phyloP scores from a whole-genome alignment of 1,140 invertebrate species.

The Anastatus disparis region DNA sequence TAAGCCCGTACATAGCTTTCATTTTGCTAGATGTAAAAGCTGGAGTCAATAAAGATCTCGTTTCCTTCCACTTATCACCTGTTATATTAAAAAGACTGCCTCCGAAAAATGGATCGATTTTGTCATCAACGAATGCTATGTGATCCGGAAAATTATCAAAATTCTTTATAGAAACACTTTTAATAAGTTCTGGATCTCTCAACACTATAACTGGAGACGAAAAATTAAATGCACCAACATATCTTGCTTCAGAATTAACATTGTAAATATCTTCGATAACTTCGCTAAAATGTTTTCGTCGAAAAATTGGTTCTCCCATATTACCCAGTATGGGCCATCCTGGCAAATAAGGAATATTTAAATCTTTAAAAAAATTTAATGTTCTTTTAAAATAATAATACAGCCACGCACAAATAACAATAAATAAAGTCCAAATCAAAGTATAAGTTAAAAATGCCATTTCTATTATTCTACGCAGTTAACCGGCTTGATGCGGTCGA shows the following conservation, averaged over 20 bases:
- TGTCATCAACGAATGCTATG: slow-evolving; percentile 55
- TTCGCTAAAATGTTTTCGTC: neutral
- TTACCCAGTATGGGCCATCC: too few species aligned
- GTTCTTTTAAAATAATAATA: neutral
- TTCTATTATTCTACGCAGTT: too few species aligned
- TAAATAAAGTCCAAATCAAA: neutral
- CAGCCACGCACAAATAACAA: neutral
- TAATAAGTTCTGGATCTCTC: slow-evolving; percentile 72
- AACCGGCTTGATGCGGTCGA: too few species aligned
- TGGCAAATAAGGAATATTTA: neutral
- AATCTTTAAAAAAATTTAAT: neutral
- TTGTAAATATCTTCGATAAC: neutral
- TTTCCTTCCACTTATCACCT: slow-evolving; percentile 62
- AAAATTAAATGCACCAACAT: slow-evolving; percentile 69
- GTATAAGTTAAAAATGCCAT: too few species aligned
- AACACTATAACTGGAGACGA: slow-evolving; percentile 67
- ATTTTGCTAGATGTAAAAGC: slow-evolving; percentile 61
- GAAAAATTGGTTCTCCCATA: neutral
- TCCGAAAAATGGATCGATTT: slow-evolving; percentile 66
- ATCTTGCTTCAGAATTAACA: slow-evolving; percentile 40
- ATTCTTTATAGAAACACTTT: slow-evolving; percentile 71
- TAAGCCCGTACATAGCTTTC: slow-evolving; percentile 53
- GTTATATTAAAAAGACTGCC: slow-evolving; percentile 67
- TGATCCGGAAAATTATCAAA: slow-evolving; percentile 74
- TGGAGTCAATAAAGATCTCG: slow-evolving; percentile 56